Evolutionary conservation across 2,888 invertebrate species (phyloP), one percentile per base, ranked within the genome.

Genomic region (Dorcus parallelipipedus): DNA sequence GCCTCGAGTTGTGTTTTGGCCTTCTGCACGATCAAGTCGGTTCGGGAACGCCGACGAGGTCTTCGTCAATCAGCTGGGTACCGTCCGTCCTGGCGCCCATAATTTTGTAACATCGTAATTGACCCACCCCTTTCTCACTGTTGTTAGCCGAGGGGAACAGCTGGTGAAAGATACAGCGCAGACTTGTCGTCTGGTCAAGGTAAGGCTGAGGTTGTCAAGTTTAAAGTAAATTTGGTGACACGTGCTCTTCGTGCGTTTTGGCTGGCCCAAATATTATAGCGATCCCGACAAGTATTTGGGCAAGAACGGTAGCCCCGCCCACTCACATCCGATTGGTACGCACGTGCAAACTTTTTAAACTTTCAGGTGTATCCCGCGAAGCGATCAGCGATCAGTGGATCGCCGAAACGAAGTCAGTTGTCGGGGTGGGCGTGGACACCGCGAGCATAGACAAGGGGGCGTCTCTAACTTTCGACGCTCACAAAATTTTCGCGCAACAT

Each of bases 401-500:
- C 60, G 80, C 80, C 0, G 74, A 79, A 0, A 74, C 82, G 47
- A 79, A 81, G 7, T 81, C 82, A 63, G 82, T 88, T 59, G 80
- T 85, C 2, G 89, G 88, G 0, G 82, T 89, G 1, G 88, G 84
- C 0, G 79, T 86, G 0, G 89, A 89, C 71, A 82, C 85, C 0
- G 82, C 87, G 0, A 86, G 87, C 7, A 74, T 84, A 1, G 89
- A 89, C 74, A 79, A 81, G 0, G 84, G 86, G 64, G 66, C 73
- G 68, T 70, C 76, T 17, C 78, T 73, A 40, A 68, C 76, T 14
- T 79, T 81, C 9, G 79, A 66, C 73, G 80, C 77, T 2, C 87
- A 84, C 67, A 78, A 80, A 2, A 78, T 82, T 17, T 78, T 87
- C 6, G 78, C 71, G 2, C 63, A 65, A 10, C 69, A 74, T 4